Conservation (phyloP, 2,888 invertebrate genomes). For the Cabera pusaria region DNA sequence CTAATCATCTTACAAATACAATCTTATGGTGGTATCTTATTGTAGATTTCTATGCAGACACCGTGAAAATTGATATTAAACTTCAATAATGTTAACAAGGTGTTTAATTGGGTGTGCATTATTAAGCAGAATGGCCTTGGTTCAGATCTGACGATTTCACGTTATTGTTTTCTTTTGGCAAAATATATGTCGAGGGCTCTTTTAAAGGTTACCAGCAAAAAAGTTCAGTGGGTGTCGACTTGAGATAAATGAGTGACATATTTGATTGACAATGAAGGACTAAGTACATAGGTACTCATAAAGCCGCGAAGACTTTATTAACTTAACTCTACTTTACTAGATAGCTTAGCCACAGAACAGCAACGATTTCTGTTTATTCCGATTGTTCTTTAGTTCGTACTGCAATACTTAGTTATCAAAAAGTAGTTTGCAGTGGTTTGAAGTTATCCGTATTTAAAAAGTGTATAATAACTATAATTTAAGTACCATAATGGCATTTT, state of each 20-base stretch:
- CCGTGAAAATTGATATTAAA: slow-evolving; percentile 36
- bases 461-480: no score
- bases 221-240: slow-evolving; percentile 47
- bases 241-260: slow-evolving; percentile 33
- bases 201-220: slow-evolving; percentile 63
- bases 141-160: slow-evolving; percentile 74
- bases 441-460: no score
- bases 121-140: slow-evolving; percentile 66
- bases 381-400: no score
- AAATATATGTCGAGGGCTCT: slow-evolving; percentile 82
- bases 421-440: no score
- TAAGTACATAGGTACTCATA: no score
- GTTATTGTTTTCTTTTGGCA: slow-evolving; percentile 75
- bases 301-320: no score
- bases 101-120: slow-evolving; percentile 64
- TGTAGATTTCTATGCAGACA: slow-evolving; percentile 2
- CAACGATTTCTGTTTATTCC: no score
- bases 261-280: slow-evolving; percentile 26
- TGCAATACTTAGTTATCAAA: no score
- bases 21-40: slow-evolving; percentile 7
- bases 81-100: slow-evolving; percentile 43
- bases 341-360: no score
- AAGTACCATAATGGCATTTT: no score
- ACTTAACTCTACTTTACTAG: no score
- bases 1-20: no score